Percentiles rank a stretch among this genome's conserved stretches.
Evolutionary conservation across 2,797 vertebrate genomes (phyloP).

Genomic region (Artibeus lituratus): DNA sequence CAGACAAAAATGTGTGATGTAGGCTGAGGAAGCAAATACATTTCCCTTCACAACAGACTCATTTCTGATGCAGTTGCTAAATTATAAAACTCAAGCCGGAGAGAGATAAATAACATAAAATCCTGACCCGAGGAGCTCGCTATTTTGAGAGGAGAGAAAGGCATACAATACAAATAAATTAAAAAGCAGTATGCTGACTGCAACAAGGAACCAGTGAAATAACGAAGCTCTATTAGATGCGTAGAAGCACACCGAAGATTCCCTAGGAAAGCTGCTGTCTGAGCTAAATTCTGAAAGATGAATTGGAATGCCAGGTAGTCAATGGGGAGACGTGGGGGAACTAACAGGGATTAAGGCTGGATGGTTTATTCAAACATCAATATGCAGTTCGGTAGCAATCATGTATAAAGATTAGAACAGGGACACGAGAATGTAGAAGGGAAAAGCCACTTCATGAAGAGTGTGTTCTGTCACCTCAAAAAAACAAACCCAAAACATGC

Average conservation of each 20-base stretch:
- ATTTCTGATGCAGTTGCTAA: conserved; percentile 38
- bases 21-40: not conserved
- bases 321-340: not conserved
- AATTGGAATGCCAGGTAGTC: not conserved
- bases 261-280: not conserved
- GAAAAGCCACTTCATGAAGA: not conserved
- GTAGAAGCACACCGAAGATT: not conserved
- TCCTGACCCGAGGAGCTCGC: not conserved
- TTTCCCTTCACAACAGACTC: conserved; percentile 25
- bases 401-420: not conserved
- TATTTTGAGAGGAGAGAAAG: not conserved
- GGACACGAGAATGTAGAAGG: not conserved
- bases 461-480: not conserved
- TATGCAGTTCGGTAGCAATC: not conserved
- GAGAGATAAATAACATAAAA: conserved; percentile 28
- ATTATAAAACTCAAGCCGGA: conserved; percentile 13
- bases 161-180: not conserved
- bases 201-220: not conserved
- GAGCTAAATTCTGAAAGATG: not conserved
- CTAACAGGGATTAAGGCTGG: not conserved
- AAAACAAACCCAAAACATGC: not conserved
- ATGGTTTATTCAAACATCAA: not conserved
- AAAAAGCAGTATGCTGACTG: not conserved
- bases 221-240: not conserved
- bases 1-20: conserved; percentile 8